These are phyloP conservation scores for Dysidea cf. avara DNA, from an alignment of 37 sponge, comb jelly and placozoan genomes.

Conservation along the genomic window DNA sequence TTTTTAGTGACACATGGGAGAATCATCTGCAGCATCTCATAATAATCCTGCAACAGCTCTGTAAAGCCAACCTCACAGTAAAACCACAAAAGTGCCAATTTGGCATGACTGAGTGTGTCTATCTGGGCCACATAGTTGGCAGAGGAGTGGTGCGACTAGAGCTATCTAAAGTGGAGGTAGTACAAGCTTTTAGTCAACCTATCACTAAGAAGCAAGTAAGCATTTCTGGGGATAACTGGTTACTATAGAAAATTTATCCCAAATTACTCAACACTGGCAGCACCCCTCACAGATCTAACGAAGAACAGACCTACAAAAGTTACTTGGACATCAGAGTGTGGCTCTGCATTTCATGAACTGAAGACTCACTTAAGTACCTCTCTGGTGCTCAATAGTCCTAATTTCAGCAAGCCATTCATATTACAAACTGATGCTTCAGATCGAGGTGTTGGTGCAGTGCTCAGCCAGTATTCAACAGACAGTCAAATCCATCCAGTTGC, in stretches of 20 bases:
- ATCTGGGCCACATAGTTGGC: slow-evolving; percentile 32
- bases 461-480: slow-evolving; percentile 5
- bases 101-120: too few species aligned
- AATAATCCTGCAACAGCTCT: background rate
- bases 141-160: slow-evolving; percentile 12
- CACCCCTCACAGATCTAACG: slow-evolving; percentile 23
- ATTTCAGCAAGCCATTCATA: slow-evolving; percentile 10
- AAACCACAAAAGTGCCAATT: too few species aligned
- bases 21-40: slow-evolving; percentile 23
- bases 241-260: too few species aligned
- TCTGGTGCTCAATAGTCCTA: too few species aligned
- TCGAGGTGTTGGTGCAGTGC: slow-evolving; percentile 6
- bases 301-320: too few species aligned
- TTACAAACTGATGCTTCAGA: slow-evolving; percentile 34
- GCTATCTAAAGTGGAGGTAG: slow-evolving; percentile 3
- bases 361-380: too few species aligned
- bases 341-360: slow-evolving; percentile 32
- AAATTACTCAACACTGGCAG: slow-evolving; percentile 18
- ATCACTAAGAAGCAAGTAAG: too few species aligned
- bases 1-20: slow-evolving; percentile 14
- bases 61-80: background rate
- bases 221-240: too few species aligned
- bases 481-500: background rate
- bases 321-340: slow-evolving; percentile 27
- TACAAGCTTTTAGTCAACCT: too few species aligned